These are phyloP conservation scores for Piprites chloris DNA, from an alignment of 2,113 vertebrate species.

Conservation along the genomic window DNA sequence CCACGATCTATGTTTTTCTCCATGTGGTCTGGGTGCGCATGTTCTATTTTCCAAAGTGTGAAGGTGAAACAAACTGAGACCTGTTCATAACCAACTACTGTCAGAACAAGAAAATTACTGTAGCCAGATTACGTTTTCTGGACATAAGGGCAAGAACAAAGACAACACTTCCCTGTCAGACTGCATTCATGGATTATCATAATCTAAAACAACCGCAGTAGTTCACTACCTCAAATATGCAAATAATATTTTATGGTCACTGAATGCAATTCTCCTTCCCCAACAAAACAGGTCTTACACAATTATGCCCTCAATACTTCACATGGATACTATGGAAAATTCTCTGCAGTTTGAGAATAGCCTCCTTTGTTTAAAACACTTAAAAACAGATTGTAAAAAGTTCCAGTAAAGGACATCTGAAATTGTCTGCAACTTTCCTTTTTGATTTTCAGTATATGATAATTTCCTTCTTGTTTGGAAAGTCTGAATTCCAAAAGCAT, in stretches of 20 bases:
- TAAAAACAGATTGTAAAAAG: not conserved
- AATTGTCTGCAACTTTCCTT: not conserved
- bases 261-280: not conserved
- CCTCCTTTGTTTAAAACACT: not conserved
- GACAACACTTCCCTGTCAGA: not conserved
- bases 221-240: not conserved
- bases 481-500: not conserved
- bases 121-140: not conserved
- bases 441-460: not conserved
- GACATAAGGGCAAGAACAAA: not conserved
- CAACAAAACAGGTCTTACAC: not conserved
- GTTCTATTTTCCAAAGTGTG: not conserved
- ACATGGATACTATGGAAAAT: not conserved
- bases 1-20: not conserved
- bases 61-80: not conserved
- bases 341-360: not conserved
- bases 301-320: not conserved
- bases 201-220: rapidly evolving
- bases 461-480: not conserved
- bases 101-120: not conserved
- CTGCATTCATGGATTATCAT: not conserved
- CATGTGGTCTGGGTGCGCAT: not conserved
- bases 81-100: not conserved
- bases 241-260: not conserved
- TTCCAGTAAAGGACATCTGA: not conserved